Evolutionary conservation across 2,113 vertebrate species (phyloP).

Genomic region (Condylura cristata): DNA sequence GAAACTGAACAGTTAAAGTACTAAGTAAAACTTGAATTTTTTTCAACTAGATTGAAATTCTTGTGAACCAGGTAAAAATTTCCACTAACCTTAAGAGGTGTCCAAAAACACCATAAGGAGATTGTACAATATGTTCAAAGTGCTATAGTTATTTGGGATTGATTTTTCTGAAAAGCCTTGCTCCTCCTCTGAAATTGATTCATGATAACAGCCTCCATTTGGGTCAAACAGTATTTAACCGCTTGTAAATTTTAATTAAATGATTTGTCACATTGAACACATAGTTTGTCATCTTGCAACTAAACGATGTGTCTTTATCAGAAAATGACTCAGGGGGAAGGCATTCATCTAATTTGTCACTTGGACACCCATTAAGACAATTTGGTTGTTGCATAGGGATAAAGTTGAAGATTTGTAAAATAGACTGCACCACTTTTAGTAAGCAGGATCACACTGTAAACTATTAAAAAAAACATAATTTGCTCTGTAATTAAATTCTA

Average conservation of each 20-base stretch:
- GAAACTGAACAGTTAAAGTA: slow-evolving; percentile 75
- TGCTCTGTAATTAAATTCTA: slow-evolving; percentile 80
- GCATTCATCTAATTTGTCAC: slow-evolving; percentile 78
- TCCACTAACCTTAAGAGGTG: slow-evolving; percentile 27
- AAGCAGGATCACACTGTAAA: slow-evolving; percentile 57
- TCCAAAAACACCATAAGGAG: background rate
- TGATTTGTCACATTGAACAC: slow-evolving; percentile 86
- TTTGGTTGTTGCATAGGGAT: slow-evolving; percentile 68
- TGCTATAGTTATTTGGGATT: slow-evolving; percentile 62
- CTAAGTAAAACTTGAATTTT: slow-evolving; percentile 80
- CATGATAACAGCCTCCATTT: slow-evolving; percentile 78
- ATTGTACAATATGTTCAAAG: background rate
- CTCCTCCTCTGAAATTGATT: slow-evolving; percentile 80
- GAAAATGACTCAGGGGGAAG: slow-evolving; percentile 81
- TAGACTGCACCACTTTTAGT: slow-evolving; percentile 41
- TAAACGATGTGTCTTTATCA: slow-evolving; percentile 80
- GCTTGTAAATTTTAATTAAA: slow-evolving; percentile 86
- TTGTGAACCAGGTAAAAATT: slow-evolving; percentile 12
- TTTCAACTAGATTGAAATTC: slow-evolving; percentile 82
- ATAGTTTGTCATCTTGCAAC: slow-evolving; percentile 82
- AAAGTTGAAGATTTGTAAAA: slow-evolving; percentile 72
- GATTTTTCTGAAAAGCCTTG: slow-evolving; percentile 62
- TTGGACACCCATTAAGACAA: slow-evolving; percentile 78
- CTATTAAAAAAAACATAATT: slow-evolving; percentile 67
- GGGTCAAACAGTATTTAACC: slow-evolving; percentile 84